These are phyloP conservation scores for Cherax destructor DNA, from an alignment of 1,140 invertebrate species.

Conservation along the genomic window DNA sequence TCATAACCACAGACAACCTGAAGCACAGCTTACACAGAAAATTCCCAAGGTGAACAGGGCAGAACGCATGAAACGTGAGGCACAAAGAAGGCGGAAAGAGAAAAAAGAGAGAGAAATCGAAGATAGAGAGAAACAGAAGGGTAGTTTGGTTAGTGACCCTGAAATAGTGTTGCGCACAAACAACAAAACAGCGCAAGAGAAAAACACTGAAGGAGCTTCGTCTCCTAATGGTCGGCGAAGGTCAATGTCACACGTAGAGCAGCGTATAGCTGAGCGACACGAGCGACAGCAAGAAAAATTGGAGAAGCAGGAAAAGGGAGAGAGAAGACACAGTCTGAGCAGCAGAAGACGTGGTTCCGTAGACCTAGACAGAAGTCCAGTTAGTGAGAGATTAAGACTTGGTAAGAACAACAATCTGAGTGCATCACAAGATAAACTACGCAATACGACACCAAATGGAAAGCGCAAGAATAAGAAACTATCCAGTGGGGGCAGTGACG, in stretches of 20 bases:
- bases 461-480: conserved; percentile 34
- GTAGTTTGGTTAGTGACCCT: background rate
- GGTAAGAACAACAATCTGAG: conserved; percentile 4
- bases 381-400: conserved; percentile 37
- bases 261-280: conserved; percentile 65
- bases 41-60: conserved; percentile 68
- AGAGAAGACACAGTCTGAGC: conserved; percentile 31
- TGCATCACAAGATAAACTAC: conserved; percentile 23
- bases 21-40: conserved; percentile 66
- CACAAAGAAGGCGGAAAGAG: conserved; percentile 67
- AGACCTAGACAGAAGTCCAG: conserved; percentile 33
- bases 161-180: conserved; percentile 19
- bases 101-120: conserved; percentile 64
- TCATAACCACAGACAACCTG: conserved; percentile 56
- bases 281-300: conserved; percentile 62
- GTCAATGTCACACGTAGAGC: conserved; percentile 70
- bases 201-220: conserved; percentile 35
- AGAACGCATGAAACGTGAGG: conserved; percentile 70
- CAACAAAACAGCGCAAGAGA: conserved; percentile 52
- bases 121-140: conserved; percentile 55
- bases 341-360: conserved; percentile 34
- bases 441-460: conserved; percentile 43
- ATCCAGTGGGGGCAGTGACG: conserved; percentile 42
- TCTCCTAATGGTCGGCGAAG: conserved; percentile 60
- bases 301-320: conserved; percentile 57